phyloP scores from a whole-genome alignment of 2,797 vertebrate genomes.

The Lepus oiostolus region DNA sequence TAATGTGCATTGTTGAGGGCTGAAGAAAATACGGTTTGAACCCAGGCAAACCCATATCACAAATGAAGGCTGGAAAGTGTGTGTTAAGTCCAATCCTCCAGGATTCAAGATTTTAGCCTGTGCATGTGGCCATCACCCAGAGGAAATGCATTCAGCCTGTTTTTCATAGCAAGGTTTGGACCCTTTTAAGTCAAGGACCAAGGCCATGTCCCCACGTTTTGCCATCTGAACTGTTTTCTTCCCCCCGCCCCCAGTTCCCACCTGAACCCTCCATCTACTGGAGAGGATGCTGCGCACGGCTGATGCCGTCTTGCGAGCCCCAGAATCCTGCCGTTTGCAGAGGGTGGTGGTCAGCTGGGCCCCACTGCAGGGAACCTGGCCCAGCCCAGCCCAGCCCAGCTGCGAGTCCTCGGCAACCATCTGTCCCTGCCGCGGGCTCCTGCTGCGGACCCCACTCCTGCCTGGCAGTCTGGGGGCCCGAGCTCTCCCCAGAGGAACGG shows the following conservation, averaged over 20 bases:
- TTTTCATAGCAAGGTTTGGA: neutral
- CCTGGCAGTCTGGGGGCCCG: neutral
- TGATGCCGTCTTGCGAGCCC: neutral
- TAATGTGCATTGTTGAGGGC: constrained; percentile 50
- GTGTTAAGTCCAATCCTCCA: constrained; percentile 38
- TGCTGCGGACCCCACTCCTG: neutral
- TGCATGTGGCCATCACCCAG: neutral
- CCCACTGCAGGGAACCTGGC: neutral
- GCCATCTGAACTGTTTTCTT: neutral
- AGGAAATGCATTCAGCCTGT: neutral
- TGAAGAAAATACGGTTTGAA: constrained; percentile 57
- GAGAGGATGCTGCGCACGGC: constrained; percentile 5
- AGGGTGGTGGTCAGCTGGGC: neutral
- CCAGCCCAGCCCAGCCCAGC: neutral
- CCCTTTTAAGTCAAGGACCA: constrained; percentile 48
- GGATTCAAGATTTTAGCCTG: neutral
- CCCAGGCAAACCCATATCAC: constrained; percentile 57
- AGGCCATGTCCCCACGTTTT: neutral
- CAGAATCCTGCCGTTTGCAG: constrained; percentile 25
- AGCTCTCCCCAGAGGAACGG: neutral
- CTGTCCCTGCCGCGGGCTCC: constrained; percentile 33
- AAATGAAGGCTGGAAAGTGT: constrained; percentile 61
- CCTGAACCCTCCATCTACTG: neutral
- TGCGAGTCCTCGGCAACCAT: constrained; percentile 46
- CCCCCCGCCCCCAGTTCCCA: neutral